Conservation (phyloP, 2,113 vertebrate species). For the Oryctolagus cuniculus region mOryCun1.1 NC_091439.1:56394501-56395000, state of each 20-base stretch:
- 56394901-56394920: neutral
- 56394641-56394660: neutral
- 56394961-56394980: neutral
- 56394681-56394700: neutral
- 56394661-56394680: neutral
- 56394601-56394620: neutral
- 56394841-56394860: neutral
- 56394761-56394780: neutral
- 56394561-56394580: neutral
- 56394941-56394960: neutral
- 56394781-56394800: neutral
- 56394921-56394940: slow-evolving; percentile 46
- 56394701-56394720: neutral
- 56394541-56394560: neutral
- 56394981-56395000: slow-evolving; percentile 18
- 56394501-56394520: too few relatives aligned
- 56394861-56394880: slow-evolving; percentile 54
- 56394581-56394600: neutral
- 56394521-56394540: neutral
- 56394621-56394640: neutral
- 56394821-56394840: slow-evolving; percentile 15
- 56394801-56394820: neutral
- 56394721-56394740: neutral
- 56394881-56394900: slow-evolving; percentile 60
- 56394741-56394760: accelerated